Base-by-base conservation (phyloP, 2,797 vertebrate genomes). In the Myotis pilosus region DNA sequence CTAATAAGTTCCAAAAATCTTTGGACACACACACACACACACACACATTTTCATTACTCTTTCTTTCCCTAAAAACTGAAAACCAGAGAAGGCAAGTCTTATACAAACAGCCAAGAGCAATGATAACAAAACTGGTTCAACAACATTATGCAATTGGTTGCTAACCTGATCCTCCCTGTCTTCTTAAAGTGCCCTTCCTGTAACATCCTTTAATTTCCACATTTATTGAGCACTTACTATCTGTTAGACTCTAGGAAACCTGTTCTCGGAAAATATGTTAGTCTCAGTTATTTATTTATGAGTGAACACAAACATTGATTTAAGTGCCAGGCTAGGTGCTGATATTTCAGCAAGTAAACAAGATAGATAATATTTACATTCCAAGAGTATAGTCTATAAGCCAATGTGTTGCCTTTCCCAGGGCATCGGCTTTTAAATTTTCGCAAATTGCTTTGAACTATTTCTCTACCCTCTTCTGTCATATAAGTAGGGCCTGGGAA, bases 121-220 rank as follows among this genome's bases (percentile, higher is more conserved):
- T 55, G 13, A 62, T 22, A 60, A 83, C 30, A 90, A 66, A 75
- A 72, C 64, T 17, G 30, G 20, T 81, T 83, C 41, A 89, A 53
- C 28, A 80, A 72, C 83, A 71, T 47, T 19, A 13, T 78, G 30
- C 89, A 82, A 62, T 20, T 68, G 41, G 71, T 16, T 83, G 71
- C 30, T 83, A 23, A 33, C 49, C 64, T 87, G 64, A 49, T 87
- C 68, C 22, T 79, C 66, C 79, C 87, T 92, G 62, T 44, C 19
- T 92, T 87, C 28, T 69, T 0, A 0, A 75, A 44, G n/a, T 66
- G 16, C 41, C 17, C 30, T 87, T 92, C 17, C 36, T 53, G 30
- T 60, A 79, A 74, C 25, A 94, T 90, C 20, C 22, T 95, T 83
- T 87, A 44, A 87, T 83, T 64, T 90, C 41, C 76, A 92, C 51